A percentile compares a stretch with the other conserved stretches of the same genome.
These are phyloP conservation scores for Champsocephalus gunnari DNA, from an alignment of 2,797 vertebrate species.

Conservation along the genomic window DNA sequence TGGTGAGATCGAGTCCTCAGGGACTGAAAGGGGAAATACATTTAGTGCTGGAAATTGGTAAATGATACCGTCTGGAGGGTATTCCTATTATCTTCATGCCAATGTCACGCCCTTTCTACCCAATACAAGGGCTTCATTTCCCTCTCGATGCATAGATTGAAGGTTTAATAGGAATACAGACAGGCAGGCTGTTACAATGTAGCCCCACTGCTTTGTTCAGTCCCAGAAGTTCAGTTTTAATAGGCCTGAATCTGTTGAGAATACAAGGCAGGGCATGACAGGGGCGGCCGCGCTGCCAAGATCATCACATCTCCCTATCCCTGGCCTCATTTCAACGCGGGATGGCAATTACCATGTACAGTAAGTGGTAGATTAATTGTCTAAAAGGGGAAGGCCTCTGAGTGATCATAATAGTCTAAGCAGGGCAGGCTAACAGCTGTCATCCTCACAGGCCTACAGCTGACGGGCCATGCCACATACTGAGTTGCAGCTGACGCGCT, in stretches of 20 bases:
- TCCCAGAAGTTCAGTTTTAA: slow-evolving; percentile 69
- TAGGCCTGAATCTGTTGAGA: slow-evolving; percentile 69
- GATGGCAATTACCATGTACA: slow-evolving; percentile 74
- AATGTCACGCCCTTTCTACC: slow-evolving; percentile 33
- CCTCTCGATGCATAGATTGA: slow-evolving; percentile 32
- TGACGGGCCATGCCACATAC: slow-evolving; percentile 73
- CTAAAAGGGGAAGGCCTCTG: slow-evolving; percentile 63
- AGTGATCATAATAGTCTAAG: slow-evolving; percentile 49
- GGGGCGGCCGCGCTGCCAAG: slow-evolving; percentile 50
- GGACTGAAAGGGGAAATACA: slow-evolving; percentile 32
- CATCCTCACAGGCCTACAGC: slow-evolving; percentile 72
- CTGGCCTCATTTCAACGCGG: slow-evolving; percentile 62
- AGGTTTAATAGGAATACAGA: slow-evolving; percentile 52
- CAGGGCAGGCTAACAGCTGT: slow-evolving; percentile 74
- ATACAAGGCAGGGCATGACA: slow-evolving; percentile 61
- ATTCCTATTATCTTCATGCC: slow-evolving; percentile 46
- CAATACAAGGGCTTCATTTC: slow-evolving; percentile 32
- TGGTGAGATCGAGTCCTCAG: slow-evolving; percentile 44
- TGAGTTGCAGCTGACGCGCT: slow-evolving; percentile 76
- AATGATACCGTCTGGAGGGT: slow-evolving; percentile 46
- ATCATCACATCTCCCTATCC: slow-evolving; percentile 65
- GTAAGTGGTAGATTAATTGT: slow-evolving; percentile 76
- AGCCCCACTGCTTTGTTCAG: slow-evolving; percentile 35
- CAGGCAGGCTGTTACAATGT: slow-evolving; percentile 36
- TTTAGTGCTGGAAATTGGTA: slow-evolving; percentile 34